Base-by-base conservation (phyloP, 2,797 vertebrate species). In the Danio aesculapii region DNA sequence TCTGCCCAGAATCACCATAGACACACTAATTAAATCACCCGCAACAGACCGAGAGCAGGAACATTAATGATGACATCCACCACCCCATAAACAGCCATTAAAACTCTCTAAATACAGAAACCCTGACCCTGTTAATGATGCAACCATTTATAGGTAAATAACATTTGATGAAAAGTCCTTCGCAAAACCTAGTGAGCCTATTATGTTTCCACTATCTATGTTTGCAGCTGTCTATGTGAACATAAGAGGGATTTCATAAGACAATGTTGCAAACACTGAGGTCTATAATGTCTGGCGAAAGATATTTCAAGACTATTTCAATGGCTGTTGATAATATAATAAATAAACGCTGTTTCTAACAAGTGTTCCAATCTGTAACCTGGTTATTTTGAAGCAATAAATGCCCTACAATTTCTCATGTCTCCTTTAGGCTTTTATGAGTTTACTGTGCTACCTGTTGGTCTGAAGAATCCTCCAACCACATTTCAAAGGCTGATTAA, bases 1-100 rank as follows among this genome's bases (percentile, higher is more conserved):
- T 64, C 69, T 64, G 17, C 47, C 63, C 21, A 68, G 67, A 66
- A 82, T 84, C 81, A 86, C 72, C 61, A 77, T 73, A 73, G 82
- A 77, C 66, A 75, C 68, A 55, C 82, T 85, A 78, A 88, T 87
- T 82, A 81, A 86, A 72, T 66, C 21, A 70, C 78, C 52, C 49
- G 49, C 64, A 83, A 62, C 74, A 73, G 81, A 75, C 77, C 52
- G 62, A 81, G 16, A 67, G 30, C 64, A 84, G 72, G 79, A 47
- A 64, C 72, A 80, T 13, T 77, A 77, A 81, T 66, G 77, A 74
- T 72, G 49, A 81, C 57, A 82, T 63, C 57, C 50, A 68, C 75
- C 49, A 63, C 55, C 79, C 81, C 30, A 80, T 71, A 70, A 79
- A 70, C 69, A 77, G 74, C 73, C 75, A 86, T 85, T 85, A 81